Evolutionary conservation across 2,797 vertebrate genomes (phyloP).

Genomic region (Adrianichthys oophorus): DNA sequence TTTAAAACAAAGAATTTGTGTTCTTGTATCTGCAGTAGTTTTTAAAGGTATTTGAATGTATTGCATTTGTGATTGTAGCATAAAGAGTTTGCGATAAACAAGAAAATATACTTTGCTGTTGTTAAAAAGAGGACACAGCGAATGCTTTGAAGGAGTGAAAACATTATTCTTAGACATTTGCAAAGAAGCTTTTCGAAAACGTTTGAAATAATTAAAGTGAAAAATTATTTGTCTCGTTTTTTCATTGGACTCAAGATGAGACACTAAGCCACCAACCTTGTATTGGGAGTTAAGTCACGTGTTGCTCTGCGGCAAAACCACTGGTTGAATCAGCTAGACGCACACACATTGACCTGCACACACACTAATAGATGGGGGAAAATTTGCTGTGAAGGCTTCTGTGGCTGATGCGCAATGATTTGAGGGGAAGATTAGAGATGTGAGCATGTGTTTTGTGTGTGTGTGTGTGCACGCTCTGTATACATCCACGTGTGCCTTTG

Average conservation of each 20-base stretch:
- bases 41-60: too few relatives aligned
- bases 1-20: too few relatives aligned
- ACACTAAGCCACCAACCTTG: constrained; percentile 1
- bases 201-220: neutral
- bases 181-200: neutral
- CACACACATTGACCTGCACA: constrained; percentile 3
- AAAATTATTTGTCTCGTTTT: neutral
- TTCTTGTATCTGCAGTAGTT: too few relatives aligned
- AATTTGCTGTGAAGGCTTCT: constrained; percentile 70
- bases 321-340: constrained; percentile 13
- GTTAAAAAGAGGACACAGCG: too few relatives aligned
- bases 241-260: constrained; percentile 11
- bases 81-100: too few relatives aligned
- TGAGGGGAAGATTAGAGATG: constrained; percentile 54
- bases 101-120: too few relatives aligned
- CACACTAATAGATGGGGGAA: constrained; percentile 18
- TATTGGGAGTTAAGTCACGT: constrained; percentile 29
- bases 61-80: too few relatives aligned
- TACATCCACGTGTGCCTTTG: constrained; percentile 7
- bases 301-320: constrained; percentile 39
- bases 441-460: constrained; percentile 4
- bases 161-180: too few relatives aligned
- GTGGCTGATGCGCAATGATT: constrained; percentile 58
- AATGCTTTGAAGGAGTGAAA: too few relatives aligned
- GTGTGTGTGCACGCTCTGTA: constrained; percentile 1